Percentiles rank a stretch among this genome's conserved stretches.
Conservation (phyloP, 2,113 vertebrate species). For the Ophthalmotilapia sp. region DNA sequence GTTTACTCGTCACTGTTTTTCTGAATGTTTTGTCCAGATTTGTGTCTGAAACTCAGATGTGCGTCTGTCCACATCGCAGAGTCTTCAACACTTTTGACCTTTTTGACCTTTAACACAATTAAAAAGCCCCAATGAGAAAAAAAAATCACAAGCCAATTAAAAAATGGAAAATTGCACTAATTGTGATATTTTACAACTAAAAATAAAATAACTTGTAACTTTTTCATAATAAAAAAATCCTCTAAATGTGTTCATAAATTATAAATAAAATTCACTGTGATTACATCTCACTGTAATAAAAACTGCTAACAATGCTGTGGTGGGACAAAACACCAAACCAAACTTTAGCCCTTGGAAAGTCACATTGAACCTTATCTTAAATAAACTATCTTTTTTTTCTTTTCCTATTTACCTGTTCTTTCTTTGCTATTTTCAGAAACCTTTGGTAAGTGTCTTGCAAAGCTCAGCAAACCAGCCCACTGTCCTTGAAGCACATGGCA, state of each 20-base stretch:
- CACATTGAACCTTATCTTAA: slow-evolving; percentile 32
- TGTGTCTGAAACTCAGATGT: slow-evolving; percentile 59
- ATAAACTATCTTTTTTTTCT: slow-evolving; percentile 59
- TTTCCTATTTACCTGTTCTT: slow-evolving; percentile 58
- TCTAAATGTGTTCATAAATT: background rate
- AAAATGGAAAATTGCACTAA: background rate
- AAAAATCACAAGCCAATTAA: background rate
- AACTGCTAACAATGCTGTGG: background rate
- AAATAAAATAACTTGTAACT: background rate
- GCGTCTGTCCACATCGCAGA: slow-evolving; percentile 13
- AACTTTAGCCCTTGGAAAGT: background rate
- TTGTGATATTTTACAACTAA: background rate
- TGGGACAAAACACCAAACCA: background rate
- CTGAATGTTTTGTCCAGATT: slow-evolving; percentile 38
- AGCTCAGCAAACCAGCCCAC: slow-evolving; percentile 71
- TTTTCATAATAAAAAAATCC: background rate
- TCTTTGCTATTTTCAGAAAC: slow-evolving; percentile 88
- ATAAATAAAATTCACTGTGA: background rate
- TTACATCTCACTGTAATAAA: background rate
- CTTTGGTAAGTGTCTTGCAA: slow-evolving; percentile 91
- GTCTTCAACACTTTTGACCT: slow-evolving; percentile 34
- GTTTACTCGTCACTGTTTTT: background rate
- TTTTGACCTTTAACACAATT: background rate
- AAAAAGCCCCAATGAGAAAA: background rate
- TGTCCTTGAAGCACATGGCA: slow-evolving; percentile 81